phyloP scores from a whole-genome alignment of 2,888 invertebrate species.

The Isoperla grammatica region DNA sequence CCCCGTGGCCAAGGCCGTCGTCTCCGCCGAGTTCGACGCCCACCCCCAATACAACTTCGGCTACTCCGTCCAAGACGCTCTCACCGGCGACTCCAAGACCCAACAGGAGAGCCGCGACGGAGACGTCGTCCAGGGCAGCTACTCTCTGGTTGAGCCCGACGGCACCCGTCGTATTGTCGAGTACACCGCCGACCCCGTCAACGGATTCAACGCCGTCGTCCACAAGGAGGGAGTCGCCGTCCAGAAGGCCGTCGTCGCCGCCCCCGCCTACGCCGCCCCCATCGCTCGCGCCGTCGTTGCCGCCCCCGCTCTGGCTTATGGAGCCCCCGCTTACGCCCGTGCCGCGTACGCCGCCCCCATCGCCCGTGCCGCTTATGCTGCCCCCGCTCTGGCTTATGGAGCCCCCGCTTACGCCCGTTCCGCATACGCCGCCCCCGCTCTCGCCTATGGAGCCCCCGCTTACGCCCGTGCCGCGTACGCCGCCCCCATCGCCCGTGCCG shows the following conservation, averaged over 20 bases:
- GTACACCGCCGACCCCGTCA: slow-evolving; percentile 48
- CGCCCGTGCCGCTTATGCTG: slow-evolving; percentile 15
- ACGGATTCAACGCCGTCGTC: slow-evolving; percentile 51
- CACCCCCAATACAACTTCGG: slow-evolving; percentile 23
- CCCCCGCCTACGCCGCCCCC: slow-evolving; percentile 20
- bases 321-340: slow-evolving; percentile 19
- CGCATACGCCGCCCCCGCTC: not conserved
- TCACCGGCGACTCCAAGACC: slow-evolving; percentile 50
- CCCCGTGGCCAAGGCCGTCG: slow-evolving; percentile 20
- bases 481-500: slow-evolving; percentile 16
- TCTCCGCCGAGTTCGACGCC: slow-evolving; percentile 21
- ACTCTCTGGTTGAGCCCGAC: slow-evolving; percentile 50
- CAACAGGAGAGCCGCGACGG: slow-evolving; percentile 50
- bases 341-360: slow-evolving; percentile 20
- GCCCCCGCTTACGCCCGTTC: not conserved
- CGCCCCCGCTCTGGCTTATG: slow-evolving; percentile 15
- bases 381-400: slow-evolving; percentile 1
- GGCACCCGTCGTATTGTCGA: slow-evolving; percentile 49
- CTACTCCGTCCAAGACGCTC: slow-evolving; percentile 43
- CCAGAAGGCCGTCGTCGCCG: slow-evolving; percentile 19
- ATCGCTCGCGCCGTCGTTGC: slow-evolving; percentile 21
- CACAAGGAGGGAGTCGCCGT: slow-evolving; percentile 32
- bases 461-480: slow-evolving; percentile 3
- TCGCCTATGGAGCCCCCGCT: not conserved
- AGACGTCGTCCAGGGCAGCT: slow-evolving; percentile 49